Evolutionary conservation across 1,140 invertebrate species (phyloP), one percentile per base, ranked within the genome.

Genomic region (Drosophila mauritiana): DNA sequence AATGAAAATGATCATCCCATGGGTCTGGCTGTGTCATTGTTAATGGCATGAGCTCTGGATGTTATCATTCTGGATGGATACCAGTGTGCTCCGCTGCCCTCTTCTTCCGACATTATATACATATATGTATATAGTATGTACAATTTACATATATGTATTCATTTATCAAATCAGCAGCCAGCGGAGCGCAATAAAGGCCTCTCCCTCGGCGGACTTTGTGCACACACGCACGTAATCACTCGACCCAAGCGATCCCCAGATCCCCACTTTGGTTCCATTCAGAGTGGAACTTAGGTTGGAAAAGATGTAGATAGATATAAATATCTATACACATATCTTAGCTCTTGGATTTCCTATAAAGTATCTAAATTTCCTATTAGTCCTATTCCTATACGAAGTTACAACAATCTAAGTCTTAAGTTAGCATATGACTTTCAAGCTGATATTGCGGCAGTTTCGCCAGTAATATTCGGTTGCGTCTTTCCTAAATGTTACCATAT

Each of bases 131-230:
- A 3, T 56, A 70, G 31, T 48, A 73, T 4, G 12, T 56, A 70
- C 12, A 13, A 17, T 17, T 17, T 17, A 17, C 12, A 8, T 37
- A 37, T 37, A 53, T 59, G 59, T 73, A 36, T 48, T 8, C 31
- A 73, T 81, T 84, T 84, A 84, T 84, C 62, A 84, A 81, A 73
- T 73, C 65, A 73, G 57, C 43, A 73, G 70, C 58, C 65, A 72
- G 52, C 40, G 34, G 56, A 70, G 65, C 59, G 62, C 73, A 68
- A 70, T 52, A 72, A 84, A 72, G 57, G 43, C 42, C 67, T 42
- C 46, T 55, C 36, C 37, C 59, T 37, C 46, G 48, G 46, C 70
- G 73, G 82, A 86, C 81, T 85, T 78, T 85, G 81, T 68, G 74
- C 67, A 43, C 55, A 65, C 63, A 77, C 61, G 81, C 81, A 85